Conservation (phyloP, 2,113 vertebrate genomes). For the Porphyrio hochstetteri region DNA sequence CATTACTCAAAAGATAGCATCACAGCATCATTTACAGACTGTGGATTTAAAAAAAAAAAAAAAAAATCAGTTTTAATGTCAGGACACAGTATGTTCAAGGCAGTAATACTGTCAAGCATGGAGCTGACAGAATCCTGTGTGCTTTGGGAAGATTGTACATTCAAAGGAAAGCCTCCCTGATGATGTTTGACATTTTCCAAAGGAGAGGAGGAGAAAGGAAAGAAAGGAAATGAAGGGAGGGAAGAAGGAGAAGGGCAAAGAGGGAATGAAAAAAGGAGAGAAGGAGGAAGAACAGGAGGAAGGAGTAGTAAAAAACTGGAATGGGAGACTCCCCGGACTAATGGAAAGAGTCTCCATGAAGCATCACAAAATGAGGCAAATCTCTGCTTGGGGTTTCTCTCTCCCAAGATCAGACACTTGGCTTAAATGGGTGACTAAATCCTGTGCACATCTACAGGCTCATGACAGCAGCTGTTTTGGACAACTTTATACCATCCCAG, state of each 20-base stretch:
- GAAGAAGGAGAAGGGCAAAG: neutral
- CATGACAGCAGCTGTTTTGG: neutral
- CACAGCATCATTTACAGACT: slow-evolving; percentile 26
- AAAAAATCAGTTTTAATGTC: neutral
- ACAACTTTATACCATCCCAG: neutral
- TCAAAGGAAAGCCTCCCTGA: neutral
- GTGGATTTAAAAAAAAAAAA: neutral
- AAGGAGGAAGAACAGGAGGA: neutral
- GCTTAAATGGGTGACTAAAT: neutral
- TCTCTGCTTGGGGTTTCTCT: neutral
- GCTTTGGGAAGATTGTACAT: neutral
- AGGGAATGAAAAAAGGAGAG: neutral
- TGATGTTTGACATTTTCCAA: neutral
- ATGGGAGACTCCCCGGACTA: neutral
- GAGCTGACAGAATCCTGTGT: neutral
- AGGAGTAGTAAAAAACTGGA: neutral
- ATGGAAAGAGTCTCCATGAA: neutral
- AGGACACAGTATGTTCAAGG: slow-evolving; percentile 12
- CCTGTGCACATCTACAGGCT: neutral
- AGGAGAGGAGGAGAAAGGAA: neutral
- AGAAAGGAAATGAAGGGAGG: neutral
- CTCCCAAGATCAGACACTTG: neutral
- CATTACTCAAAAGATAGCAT: slow-evolving; percentile 36
- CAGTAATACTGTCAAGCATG: neutral
- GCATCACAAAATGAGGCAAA: neutral